phyloP scores from a whole-genome alignment of 2,888 invertebrate genomes.

The Caenorhabditis wallacei region DNA sequence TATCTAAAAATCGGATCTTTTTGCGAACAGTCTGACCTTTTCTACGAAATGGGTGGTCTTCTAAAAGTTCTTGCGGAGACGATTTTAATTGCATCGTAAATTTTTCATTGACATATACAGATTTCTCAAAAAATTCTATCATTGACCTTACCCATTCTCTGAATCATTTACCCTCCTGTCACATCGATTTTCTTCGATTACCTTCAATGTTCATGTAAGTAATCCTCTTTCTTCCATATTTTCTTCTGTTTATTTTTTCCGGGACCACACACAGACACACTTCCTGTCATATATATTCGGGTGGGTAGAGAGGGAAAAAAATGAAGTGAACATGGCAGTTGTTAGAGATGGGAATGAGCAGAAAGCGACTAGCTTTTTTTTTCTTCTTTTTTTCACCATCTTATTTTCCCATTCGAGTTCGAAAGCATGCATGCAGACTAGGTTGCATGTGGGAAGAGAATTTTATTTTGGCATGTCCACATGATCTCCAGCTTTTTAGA shows the following conservation, averaged over 20 bases:
- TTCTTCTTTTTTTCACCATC: slow-evolving; percentile 9
- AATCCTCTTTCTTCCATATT: slow-evolving; percentile 8
- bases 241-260: neutral
- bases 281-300: slow-evolving; percentile 33
- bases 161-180: slow-evolving; percentile 14
- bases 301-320: slow-evolving; percentile 14
- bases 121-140: slow-evolving; percentile 17
- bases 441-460: slow-evolving; percentile 47
- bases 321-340: slow-evolving; percentile 40
- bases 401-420: slow-evolving; percentile 37
- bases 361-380: slow-evolving; percentile 12
- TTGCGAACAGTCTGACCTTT: too few species aligned
- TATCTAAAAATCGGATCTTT: too few species aligned
- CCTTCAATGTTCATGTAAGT: slow-evolving; percentile 33
- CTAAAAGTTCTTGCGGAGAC: neutral
- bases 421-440: slow-evolving; percentile 23
- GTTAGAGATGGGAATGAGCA: slow-evolving; percentile 15
- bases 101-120: too few species aligned
- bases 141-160: slow-evolving; percentile 32
- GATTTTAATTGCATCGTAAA: slow-evolving; percentile 12
- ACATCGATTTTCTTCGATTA: slow-evolving; percentile 24
- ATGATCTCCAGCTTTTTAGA: slow-evolving; percentile 34
- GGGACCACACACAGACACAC: slow-evolving; percentile 20
- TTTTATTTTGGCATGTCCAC: slow-evolving; percentile 51
- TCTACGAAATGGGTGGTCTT: neutral